These are phyloP conservation scores for Dasyornis broadbenti DNA, from an alignment of 2,113 vertebrate species.

Conservation along the genomic window DNA sequence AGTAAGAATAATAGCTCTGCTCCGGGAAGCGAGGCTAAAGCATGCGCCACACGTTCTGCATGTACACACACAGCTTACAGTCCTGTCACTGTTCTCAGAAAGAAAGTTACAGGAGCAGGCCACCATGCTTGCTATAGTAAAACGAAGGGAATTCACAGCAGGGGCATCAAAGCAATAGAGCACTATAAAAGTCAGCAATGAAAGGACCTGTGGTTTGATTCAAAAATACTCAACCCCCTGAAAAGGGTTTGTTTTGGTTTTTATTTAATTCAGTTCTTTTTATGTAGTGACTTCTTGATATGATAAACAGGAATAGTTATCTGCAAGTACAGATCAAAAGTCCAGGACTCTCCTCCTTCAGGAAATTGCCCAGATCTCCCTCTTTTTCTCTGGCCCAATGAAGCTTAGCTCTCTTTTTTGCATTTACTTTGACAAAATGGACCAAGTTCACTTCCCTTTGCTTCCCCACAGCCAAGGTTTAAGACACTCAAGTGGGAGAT, in stretches of 20 bases:
- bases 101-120: background rate
- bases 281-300: background rate
- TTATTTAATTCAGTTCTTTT: background rate
- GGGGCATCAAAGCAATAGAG: background rate
- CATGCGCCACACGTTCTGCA: background rate
- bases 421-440: background rate
- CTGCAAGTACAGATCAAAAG: background rate
- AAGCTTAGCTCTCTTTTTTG: background rate
- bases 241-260: background rate
- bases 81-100: background rate
- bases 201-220: background rate
- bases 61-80: background rate
- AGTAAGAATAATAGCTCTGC: background rate
- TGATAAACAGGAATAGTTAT: background rate
- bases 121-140: background rate
- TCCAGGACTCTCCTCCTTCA: background rate
- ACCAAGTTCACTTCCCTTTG: background rate
- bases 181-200: background rate
- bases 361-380: background rate
- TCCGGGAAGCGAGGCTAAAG: conserved; percentile 11
- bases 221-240: background rate
- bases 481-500: background rate
- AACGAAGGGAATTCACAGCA: background rate
- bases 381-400: background rate
- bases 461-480: background rate